Conservation (phyloP, 30 jellyfish, hydroid and myxozoan genomes). For the Hydractinia symbiolongicarpus region DNA sequence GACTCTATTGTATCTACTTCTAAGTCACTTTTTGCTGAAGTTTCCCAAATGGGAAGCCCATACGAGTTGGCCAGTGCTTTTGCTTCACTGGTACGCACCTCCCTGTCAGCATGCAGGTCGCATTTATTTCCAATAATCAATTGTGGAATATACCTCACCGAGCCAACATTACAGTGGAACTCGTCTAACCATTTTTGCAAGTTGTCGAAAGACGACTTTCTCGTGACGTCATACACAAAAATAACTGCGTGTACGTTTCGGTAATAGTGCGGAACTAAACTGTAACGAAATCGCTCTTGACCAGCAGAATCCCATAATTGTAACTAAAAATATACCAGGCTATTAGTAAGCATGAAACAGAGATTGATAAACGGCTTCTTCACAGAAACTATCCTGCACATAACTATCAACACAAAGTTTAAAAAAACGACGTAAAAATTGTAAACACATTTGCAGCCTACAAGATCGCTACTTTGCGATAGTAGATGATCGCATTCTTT, state of each 20-base stretch:
- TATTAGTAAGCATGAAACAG: neutral
- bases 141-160: slow-evolving; percentile 49
- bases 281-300: slow-evolving; percentile 78
- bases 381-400: too few relatives aligned
- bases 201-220: slow-evolving; percentile 53
- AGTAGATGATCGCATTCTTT: too few relatives aligned
- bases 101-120: slow-evolving; percentile 90
- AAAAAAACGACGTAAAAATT: neutral
- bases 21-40: slow-evolving; percentile 89
- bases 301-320: slow-evolving; percentile 97
- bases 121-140: slow-evolving; percentile 82
- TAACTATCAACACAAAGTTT: too few relatives aligned
- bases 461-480: too few relatives aligned
- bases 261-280: slow-evolving; percentile 89
- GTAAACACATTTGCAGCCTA: neutral
- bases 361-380: too few relatives aligned
- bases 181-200: slow-evolving; percentile 75
- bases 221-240: slow-evolving; percentile 82
- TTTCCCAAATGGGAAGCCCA: slow-evolving; percentile 87
- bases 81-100: slow-evolving; percentile 72
- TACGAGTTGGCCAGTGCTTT: slow-evolving; percentile 51
- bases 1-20: slow-evolving; percentile 73
- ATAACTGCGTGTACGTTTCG: slow-evolving; percentile 89
- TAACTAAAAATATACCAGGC: slow-evolving; percentile 33
- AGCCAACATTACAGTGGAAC: slow-evolving; percentile 40